Evolutionary conservation across 2,113 vertebrate genomes (phyloP), one percentile per base, ranked within the genome.

Genomic region (Pseudopodoces humilis): DNA sequence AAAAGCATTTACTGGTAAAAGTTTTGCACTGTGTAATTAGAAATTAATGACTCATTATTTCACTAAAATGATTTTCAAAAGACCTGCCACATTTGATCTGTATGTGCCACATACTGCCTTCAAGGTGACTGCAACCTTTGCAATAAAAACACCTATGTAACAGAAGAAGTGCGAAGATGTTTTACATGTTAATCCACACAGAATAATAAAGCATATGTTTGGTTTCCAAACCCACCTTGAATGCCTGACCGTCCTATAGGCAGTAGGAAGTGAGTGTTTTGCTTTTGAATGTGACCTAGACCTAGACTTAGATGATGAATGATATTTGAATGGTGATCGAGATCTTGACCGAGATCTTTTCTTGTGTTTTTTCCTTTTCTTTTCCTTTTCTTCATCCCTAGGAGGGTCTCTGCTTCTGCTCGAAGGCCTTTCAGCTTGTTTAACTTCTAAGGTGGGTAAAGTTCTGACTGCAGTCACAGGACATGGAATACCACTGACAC

Each of bases 301-400:
- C 89, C 98, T 97, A 91, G 98, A 96, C 59, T 98, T 98, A 33
- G 98, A 98, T 0, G 98, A 97, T 3, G 98, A 97, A 69, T 98
- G 98, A 60, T 97, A 96, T 83, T 97, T 98, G 60, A 98, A 98
- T 6, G 96, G 97, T 6, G 99, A 99, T 21, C 98, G 98, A 1
- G 98, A 99, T 62, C 98, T 96, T 23, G 99, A 98, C 23, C 99
- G 97, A 16, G 99, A 99, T 50, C 98, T 98, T 74, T 98, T 99
- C 96, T 98, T 99, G 96, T 99, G 99, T 92, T 99, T 99, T 86
- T 99, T 99, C 92, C 98, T 99, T 95, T 99, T 99, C 97, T 98
- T 99, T 49, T 99, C 99, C 84, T 96, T 98, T 82, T 99, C 99
- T 74, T 98, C 97, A 50, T 98, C 97, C 46, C 96, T 93, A 6